Conservation (phyloP, 2,797 vertebrate species). For the Halcyon leucocephala region DNA sequence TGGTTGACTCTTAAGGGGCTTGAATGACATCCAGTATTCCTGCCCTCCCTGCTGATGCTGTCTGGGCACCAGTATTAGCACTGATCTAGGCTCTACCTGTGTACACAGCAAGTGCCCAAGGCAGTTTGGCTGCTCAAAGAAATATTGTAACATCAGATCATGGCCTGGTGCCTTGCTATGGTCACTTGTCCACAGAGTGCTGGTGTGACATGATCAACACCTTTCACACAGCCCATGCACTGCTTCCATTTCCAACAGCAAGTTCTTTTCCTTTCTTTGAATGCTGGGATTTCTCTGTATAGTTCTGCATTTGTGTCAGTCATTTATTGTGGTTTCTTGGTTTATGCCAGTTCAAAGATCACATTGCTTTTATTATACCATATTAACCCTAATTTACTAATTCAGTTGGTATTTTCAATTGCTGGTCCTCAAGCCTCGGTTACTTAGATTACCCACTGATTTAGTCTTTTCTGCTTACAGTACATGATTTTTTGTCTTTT, state of each 20-base stretch:
- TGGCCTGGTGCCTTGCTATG: background rate
- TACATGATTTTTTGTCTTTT: background rate
- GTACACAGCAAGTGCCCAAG: background rate
- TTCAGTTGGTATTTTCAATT: background rate
- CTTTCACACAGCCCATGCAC: background rate
- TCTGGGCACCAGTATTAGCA: fast-evolving
- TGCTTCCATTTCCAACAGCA: background rate
- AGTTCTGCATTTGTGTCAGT: background rate
- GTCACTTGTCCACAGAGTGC: background rate
- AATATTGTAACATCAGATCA: fast-evolving
- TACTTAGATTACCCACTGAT: constrained; percentile 8
- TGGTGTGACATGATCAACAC: background rate
- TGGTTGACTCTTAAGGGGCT: background rate
- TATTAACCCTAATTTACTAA: background rate
- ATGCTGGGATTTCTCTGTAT: background rate
- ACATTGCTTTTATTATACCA: background rate
- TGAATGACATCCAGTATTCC: fast-evolving
- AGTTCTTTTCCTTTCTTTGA: background rate
- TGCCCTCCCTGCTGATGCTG: background rate
- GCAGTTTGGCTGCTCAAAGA: background rate
- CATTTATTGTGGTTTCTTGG: background rate
- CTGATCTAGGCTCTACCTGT: fast-evolving
- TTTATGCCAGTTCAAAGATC: background rate
- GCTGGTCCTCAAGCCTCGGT: background rate
- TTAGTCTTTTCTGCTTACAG: constrained; percentile 7